phyloP scores from a whole-genome alignment of 1,140 invertebrate genomes.

The Temnothorax longispinosus region DNA sequence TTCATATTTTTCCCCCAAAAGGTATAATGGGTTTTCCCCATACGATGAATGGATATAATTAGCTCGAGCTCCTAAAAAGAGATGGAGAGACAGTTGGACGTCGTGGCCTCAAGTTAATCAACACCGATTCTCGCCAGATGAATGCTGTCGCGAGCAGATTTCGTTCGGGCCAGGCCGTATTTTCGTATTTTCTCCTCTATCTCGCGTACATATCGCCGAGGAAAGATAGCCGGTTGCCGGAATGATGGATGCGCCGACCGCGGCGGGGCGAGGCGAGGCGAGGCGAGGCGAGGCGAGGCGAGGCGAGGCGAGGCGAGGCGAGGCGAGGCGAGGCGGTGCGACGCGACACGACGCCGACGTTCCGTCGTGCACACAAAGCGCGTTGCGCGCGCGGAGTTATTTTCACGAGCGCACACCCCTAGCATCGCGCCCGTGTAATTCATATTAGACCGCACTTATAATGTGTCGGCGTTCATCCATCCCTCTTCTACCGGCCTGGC shows the following conservation, averaged over 20 bases:
- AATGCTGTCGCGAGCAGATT: background rate
- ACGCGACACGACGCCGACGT: conserved; percentile 71
- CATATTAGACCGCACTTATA: conserved; percentile 75
- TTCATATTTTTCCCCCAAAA: background rate
- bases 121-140: conserved; percentile 2
- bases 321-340: conserved; percentile 68
- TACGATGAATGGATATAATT: conserved; percentile 1
- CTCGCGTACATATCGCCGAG: conserved; percentile 15
- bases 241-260: conserved; percentile 79
- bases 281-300: conserved; percentile 70
- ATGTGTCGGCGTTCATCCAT: conserved; percentile 45
- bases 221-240: conserved; percentile 73
- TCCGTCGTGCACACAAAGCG: conserved; percentile 80
- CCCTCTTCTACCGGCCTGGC: conserved; percentile 19
- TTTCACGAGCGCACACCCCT: conserved; percentile 73
- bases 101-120: background rate
- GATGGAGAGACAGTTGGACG: background rate
- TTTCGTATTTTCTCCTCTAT: conserved; percentile 35
- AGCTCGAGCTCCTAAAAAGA: background rate
- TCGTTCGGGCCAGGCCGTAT: background rate
- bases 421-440: conserved; percentile 77
- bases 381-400: conserved; percentile 79
- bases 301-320: conserved; percentile 63
- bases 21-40: background rate
- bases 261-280: conserved; percentile 60